Conservation (phyloP, 1,140 invertebrate species). For the Uloborus diversus region DNA sequence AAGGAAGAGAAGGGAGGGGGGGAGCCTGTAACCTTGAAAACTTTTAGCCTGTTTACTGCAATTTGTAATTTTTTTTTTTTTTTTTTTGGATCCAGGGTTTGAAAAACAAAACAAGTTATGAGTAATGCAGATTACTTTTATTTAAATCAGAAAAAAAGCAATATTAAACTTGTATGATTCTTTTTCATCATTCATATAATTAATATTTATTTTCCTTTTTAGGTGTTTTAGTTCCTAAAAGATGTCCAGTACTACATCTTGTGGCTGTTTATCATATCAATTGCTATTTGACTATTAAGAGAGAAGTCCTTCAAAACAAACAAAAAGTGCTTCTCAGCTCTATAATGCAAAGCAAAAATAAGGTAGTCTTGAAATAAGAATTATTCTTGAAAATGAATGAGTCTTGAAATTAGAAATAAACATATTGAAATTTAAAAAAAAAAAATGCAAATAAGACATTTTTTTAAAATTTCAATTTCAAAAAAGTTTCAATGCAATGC, state of each 20-base stretch:
- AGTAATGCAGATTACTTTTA: not conserved
- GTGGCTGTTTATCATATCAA: slow-evolving; percentile 27
- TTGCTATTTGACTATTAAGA: not conserved
- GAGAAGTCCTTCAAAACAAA: not conserved
- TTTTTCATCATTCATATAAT: not conserved
- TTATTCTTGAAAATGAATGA: not conserved
- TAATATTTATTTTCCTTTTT: not conserved
- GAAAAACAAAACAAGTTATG: not conserved
- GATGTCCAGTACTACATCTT: slow-evolving; percentile 29
- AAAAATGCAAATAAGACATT: too few species aligned
- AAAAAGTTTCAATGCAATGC: too few species aligned
- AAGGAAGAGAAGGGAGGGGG: not conserved
- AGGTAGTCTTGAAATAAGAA: not conserved
- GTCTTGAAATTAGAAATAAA: too few species aligned
- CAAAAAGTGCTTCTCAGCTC: not conserved
- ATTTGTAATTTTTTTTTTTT: not conserved
- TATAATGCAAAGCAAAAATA: not conserved
- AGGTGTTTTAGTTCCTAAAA: not conserved
- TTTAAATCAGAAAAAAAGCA: not conserved
- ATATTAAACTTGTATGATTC: not conserved
- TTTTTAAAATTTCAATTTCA: too few species aligned
- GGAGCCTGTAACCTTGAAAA: not conserved
- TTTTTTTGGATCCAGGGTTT: not conserved
- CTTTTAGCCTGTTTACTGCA: not conserved
- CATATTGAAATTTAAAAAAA: too few species aligned